Conservation (phyloP, 2,113 vertebrate genomes). For the Argyrosomus japonicus region DNA sequence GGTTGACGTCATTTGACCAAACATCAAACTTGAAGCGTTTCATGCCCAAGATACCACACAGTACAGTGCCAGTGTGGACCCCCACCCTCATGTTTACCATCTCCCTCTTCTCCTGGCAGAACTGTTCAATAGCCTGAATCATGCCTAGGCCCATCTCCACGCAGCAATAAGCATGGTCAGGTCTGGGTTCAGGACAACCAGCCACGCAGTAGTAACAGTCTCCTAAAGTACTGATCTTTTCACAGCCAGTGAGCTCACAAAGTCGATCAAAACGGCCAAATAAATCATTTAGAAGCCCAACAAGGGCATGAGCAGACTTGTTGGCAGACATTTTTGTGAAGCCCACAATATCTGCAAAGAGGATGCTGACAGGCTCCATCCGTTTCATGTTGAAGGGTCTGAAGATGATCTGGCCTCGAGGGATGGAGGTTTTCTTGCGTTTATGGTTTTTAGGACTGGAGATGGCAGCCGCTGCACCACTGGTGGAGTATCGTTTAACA, state of each 20-base stretch:
- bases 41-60: slow-evolving; percentile 98
- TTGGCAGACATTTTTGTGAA: slow-evolving; percentile 99
- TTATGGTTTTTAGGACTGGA: slow-evolving; percentile 93
- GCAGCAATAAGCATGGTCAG: slow-evolving; percentile 96
- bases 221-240: slow-evolving; percentile 98
- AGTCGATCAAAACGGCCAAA: slow-evolving; percentile 97
- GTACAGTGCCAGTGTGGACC: slow-evolving; percentile 95
- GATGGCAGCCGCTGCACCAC: slow-evolving; percentile 74
- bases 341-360: slow-evolving; percentile 98
- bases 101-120: slow-evolving; percentile 97
- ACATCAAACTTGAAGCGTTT: slow-evolving; percentile 99
- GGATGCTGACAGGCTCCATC: slow-evolving; percentile 97
- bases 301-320: slow-evolving; percentile 96
- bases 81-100: slow-evolving; percentile 99
- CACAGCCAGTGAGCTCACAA: slow-evolving; percentile 95
- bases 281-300: slow-evolving; percentile 95
- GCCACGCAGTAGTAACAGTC: slow-evolving; percentile 99
- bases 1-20: slow-evolving; percentile 98
- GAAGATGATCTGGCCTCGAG: slow-evolving; percentile 94
- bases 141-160: slow-evolving; percentile 99
- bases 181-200: slow-evolving; percentile 94
- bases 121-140: slow-evolving; percentile 98
- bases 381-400: slow-evolving; percentile 99
- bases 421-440: slow-evolving; percentile 97
- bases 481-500: slow-evolving; percentile 90